Conservation (phyloP, 2,797 vertebrate genomes). For the Synaphobranchus kaupii region DNA sequence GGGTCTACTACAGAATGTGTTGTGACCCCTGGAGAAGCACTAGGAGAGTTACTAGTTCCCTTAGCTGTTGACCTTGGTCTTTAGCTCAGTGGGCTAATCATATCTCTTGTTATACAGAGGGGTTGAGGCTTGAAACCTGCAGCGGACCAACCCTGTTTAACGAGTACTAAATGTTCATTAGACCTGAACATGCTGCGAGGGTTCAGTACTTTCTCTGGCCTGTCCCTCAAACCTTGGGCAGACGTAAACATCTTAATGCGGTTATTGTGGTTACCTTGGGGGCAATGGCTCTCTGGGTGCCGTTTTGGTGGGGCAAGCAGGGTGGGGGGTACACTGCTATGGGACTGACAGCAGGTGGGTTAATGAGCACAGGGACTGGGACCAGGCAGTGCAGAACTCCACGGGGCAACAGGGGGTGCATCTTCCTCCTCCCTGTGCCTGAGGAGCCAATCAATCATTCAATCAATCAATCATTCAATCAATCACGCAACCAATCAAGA, state of each 20-base stretch:
- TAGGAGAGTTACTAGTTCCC: too few relatives aligned
- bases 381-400: slow-evolving; percentile 13
- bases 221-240: not conserved
- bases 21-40: too few relatives aligned
- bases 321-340: not conserved
- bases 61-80: not conserved
- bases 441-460: not conserved
- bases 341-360: not conserved
- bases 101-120: not conserved
- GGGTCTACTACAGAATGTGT: not conserved
- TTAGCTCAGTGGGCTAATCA: not conserved
- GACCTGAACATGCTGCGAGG: not conserved
- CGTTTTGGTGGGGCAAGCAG: not conserved
- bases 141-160: not conserved
- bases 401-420: slow-evolving; percentile 20
- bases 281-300: not conserved
- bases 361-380: slow-evolving; percentile 9
- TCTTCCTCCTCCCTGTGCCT: slow-evolving; percentile 13
- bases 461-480: not conserved
- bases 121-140: not conserved
- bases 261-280: slow-evolving; percentile 11
- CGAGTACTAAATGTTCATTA: not conserved
- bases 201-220: not conserved
- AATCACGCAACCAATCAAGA: too few relatives aligned
- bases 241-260: not conserved